phyloP scores from a whole-genome alignment of 2,888 invertebrate genomes.

The Apodemia duryi region DNA sequence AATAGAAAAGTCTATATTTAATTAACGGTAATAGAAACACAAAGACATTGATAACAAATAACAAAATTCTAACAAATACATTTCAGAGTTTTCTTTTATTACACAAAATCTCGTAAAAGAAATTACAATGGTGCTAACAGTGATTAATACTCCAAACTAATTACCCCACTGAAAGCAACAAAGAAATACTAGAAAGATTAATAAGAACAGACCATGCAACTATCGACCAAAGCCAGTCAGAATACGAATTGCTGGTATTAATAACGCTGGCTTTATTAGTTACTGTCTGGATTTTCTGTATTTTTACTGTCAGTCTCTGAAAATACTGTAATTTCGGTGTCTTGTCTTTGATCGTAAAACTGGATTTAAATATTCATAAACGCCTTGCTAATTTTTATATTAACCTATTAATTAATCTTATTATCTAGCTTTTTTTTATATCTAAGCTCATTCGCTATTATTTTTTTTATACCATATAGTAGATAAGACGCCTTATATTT shows the following conservation, averaged over 20 bases:
- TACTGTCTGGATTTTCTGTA: constrained; percentile 1
- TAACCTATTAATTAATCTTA: too few species aligned
- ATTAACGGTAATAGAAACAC: not conserved
- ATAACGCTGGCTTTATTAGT: constrained; percentile 18
- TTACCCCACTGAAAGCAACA: constrained; percentile 19
- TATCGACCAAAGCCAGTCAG: constrained; percentile 18
- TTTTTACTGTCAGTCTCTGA: not conserved
- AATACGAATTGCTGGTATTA: constrained; percentile 22
- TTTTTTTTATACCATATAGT: too few species aligned
- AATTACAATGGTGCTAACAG: constrained; percentile 4
- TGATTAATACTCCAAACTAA: constrained; percentile 16
- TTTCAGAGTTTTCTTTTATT: not conserved
- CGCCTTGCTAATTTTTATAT: too few species aligned
- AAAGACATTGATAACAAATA: not conserved
- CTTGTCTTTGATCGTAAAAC: too few species aligned
- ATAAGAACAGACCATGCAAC: constrained; percentile 25
- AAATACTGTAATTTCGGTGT: too few species aligned
- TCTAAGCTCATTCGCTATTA: too few species aligned
- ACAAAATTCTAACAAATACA: not conserved
- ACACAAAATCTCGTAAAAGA: constrained; percentile 1
- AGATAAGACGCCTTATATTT: too few species aligned
- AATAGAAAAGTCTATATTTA: not conserved
- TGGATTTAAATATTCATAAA: too few species aligned
- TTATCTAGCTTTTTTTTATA: too few species aligned
- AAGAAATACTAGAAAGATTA: constrained; percentile 22